phyloP scores from a whole-genome alignment of 2,797 vertebrate genomes.

The Perodicticus potto region DNA sequence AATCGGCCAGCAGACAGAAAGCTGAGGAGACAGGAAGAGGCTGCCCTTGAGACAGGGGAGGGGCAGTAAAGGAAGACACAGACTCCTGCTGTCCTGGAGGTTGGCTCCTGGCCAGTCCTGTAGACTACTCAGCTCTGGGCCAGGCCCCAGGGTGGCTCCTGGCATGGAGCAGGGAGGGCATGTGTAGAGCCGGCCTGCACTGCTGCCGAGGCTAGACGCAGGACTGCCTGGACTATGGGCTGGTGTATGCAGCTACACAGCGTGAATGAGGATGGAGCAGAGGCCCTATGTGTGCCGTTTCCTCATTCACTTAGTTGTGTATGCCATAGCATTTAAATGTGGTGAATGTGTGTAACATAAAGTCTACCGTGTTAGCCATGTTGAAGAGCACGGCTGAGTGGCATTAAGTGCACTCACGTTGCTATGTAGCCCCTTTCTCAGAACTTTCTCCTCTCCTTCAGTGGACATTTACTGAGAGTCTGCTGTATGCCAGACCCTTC shows the following conservation, averaged over 20 bases:
- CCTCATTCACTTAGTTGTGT: neutral
- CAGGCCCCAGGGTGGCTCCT: neutral
- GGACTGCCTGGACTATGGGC: neutral
- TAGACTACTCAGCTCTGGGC: neutral
- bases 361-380: neutral
- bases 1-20: neutral
- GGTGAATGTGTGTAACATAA: neutral
- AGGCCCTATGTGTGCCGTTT: neutral
- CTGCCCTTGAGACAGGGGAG: neutral
- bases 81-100: neutral
- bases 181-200: neutral
- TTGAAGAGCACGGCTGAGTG: neutral
- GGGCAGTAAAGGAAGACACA: no score
- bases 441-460: neutral
- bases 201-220: neutral
- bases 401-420: neutral
- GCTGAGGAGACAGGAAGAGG: neutral
- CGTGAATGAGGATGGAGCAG: neutral
- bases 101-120: neutral
- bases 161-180: neutral
- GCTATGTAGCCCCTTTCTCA: neutral
- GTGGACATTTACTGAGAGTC: neutral
- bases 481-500: conserved; percentile 11
- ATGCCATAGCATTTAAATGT: neutral
- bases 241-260: no score